Base-by-base conservation (phyloP, 2,888 invertebrate species). In the Drosophila siamana region DNA sequence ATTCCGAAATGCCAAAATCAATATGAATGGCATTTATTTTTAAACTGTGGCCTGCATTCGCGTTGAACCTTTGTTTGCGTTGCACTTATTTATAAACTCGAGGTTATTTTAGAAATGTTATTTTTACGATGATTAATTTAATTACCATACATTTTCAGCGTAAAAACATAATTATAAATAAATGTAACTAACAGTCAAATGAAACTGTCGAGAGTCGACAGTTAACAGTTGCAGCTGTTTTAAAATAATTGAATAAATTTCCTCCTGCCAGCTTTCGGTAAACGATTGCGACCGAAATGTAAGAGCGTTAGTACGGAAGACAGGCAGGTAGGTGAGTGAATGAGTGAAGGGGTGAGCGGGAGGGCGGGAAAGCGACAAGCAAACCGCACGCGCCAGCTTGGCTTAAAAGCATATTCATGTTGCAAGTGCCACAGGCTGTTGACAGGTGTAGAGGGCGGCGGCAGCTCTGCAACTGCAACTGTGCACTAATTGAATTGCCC, bases 341-440 rank as follows among this genome's bases (percentile, higher is more conserved):
- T 30, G 55, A 33, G 48, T 54, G 52, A n/a, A n/a, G n/a, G n/a
- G n/a, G n/a, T n/a, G n/a, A n/a, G n/a, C n/a, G n/a, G n/a, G n/a
- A n/a, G n/a, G n/a, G n/a, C n/a, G n/a, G n/a, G n/a, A n/a, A n/a
- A 41, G 28, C 52, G 62, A 55, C 73, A 47, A 43, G 56, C 24
- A 44, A 74, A 54, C 61, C 68, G 41, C 60, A 75, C 43, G 43
- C 44, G 41, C 36, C 59, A 61, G 46, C 24, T 57, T 11, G 52
- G 48, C 64, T 68, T 83, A 69, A 86, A 82, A 82, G 86, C 73
- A 68, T 73, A 67, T 69, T 61, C 76, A 76, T 82, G 86, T 83
- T 66, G 61, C 69, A 66, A 50, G 51, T 63, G 66, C 56, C 51
- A 55, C 61, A 63, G 33, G 44, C 30, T 24, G 33, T 9, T 55